Percentiles rank a stretch among this genome's conserved stretches.
phyloP scores from a whole-genome alignment of 2,113 vertebrate genomes.

The Brachirus orientalis region DNA sequence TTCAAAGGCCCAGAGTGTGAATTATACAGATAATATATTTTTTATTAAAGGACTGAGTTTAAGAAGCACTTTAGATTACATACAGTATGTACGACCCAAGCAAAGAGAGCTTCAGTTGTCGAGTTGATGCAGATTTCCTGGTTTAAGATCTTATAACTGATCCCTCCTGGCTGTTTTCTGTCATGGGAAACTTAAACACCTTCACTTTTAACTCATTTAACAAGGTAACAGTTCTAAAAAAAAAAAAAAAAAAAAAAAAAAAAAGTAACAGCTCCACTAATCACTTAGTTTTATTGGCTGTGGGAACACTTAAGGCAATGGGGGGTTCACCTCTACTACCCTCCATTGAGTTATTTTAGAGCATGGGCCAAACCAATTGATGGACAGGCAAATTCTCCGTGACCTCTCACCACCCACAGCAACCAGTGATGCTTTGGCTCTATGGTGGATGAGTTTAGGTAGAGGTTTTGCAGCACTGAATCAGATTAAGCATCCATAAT shows the following conservation, averaged over 20 bases:
- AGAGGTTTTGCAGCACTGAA: no score
- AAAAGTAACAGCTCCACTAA: slow-evolving; percentile 81
- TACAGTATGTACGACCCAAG: not conserved
- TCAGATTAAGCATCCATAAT: slow-evolving; percentile 69
- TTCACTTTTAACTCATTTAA: slow-evolving; percentile 80
- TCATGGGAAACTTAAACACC: slow-evolving; percentile 83
- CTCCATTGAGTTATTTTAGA: slow-evolving; percentile 48
- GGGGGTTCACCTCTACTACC: slow-evolving; percentile 44
- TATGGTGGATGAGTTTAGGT: slow-evolving; percentile 57
- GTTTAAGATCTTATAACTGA: slow-evolving; percentile 17
- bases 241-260: slow-evolving; percentile 77
- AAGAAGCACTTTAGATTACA: no score
- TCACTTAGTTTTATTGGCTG: slow-evolving; percentile 77
- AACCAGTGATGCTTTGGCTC: no score
- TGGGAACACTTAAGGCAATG: slow-evolving; percentile 48
- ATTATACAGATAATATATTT: not conserved
- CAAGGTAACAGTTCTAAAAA: slow-evolving; percentile 82
- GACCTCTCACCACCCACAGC: slow-evolving; percentile 41
- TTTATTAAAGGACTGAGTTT: no score
- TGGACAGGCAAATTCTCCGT: slow-evolving; percentile 25
- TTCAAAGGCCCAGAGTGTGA: not conserved
- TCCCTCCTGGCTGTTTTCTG: slow-evolving; percentile 67
- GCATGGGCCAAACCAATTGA: slow-evolving; percentile 43
- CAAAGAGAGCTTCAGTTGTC: not conserved
- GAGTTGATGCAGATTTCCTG: slow-evolving; percentile 24